Percentiles rank a stretch among this genome's conserved stretches.
Conservation (phyloP, 2,113 vertebrate species). For the Thymallus thymallus region DNA sequence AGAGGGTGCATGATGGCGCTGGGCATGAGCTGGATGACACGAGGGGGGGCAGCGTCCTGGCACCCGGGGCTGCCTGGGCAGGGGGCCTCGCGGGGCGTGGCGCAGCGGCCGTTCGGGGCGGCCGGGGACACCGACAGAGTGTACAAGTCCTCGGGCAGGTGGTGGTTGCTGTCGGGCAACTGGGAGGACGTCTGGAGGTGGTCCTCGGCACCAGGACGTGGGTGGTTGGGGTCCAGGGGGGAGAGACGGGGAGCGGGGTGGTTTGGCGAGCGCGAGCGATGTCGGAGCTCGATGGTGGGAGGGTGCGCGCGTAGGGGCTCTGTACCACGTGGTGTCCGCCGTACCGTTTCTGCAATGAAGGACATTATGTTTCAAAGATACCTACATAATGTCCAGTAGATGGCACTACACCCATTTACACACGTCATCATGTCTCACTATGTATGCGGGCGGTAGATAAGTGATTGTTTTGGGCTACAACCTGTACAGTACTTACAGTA, state of each 20-base stretch:
- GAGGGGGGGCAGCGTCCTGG: slow-evolving; percentile 76
- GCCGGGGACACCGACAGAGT: slow-evolving; percentile 89
- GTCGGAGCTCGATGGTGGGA: slow-evolving; percentile 94
- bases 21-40: slow-evolving; percentile 95
- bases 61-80: slow-evolving; percentile 81
- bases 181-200: slow-evolving; percentile 81
- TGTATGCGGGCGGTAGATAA: background rate
- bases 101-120: slow-evolving; percentile 87
- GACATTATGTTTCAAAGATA: background rate
- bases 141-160: slow-evolving; percentile 80
- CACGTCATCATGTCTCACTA: background rate
- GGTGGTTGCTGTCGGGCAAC: slow-evolving; percentile 89
- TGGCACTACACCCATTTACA: background rate
- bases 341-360: slow-evolving; percentile 81
- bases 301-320: slow-evolving; percentile 84
- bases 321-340: slow-evolving; percentile 78
- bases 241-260: slow-evolving; percentile 76
- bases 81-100: slow-evolving; percentile 72
- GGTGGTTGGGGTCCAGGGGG: slow-evolving; percentile 74
- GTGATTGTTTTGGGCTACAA: background rate
- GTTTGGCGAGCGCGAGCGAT: slow-evolving; percentile 86
- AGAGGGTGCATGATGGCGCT: slow-evolving; percentile 96
- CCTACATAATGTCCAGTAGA: background rate
- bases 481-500: background rate
- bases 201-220: slow-evolving; percentile 76